Conservation (phyloP, 2,888 invertebrate genomes). For the Andrena camellia region DNA sequence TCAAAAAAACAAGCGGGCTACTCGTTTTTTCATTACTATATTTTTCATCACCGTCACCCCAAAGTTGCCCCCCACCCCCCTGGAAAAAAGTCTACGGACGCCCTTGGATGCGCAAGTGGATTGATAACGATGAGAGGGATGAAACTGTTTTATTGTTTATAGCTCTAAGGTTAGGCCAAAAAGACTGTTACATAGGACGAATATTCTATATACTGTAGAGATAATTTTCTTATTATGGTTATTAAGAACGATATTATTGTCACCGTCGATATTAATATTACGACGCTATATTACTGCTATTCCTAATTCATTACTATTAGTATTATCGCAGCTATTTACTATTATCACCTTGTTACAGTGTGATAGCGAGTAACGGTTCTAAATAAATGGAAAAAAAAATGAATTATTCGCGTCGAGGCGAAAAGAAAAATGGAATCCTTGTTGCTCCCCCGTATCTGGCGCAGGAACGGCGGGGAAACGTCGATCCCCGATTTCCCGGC, state of each 20-base stretch:
- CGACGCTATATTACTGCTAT: slow-evolving; percentile 66
- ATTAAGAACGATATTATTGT: slow-evolving; percentile 70
- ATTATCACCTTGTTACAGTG: slow-evolving; percentile 55
- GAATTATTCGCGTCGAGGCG: slow-evolving; percentile 31
- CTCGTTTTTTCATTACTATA: too few relatives aligned
- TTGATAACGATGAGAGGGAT: slow-evolving; percentile 37
- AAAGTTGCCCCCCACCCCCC: too few relatives aligned
- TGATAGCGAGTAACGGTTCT: slow-evolving; percentile 52
- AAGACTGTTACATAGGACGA: slow-evolving; percentile 83
- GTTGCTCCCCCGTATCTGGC: slow-evolving; percentile 21
- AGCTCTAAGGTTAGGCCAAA: slow-evolving; percentile 82
- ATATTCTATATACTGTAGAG: slow-evolving; percentile 79
- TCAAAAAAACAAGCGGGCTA: too few relatives aligned
- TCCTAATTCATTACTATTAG: slow-evolving; percentile 70
- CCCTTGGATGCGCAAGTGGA: slow-evolving; percentile 4
- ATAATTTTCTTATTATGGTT: slow-evolving; percentile 77
- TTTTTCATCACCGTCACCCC: too few relatives aligned
- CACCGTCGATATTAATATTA: slow-evolving; percentile 64
- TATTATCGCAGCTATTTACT: slow-evolving; percentile 72
- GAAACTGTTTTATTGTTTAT: slow-evolving; percentile 81
- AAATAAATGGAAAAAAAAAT: slow-evolving; percentile 15
- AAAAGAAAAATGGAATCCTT: slow-evolving; percentile 5
- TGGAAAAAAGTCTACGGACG: too few relatives aligned
- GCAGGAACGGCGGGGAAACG: background rate
- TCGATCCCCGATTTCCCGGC: background rate